Evolutionary conservation across 2,113 vertebrate genomes (phyloP), one percentile per base, ranked within the genome.

Genomic region (Xenopus tropicalis): DNA sequence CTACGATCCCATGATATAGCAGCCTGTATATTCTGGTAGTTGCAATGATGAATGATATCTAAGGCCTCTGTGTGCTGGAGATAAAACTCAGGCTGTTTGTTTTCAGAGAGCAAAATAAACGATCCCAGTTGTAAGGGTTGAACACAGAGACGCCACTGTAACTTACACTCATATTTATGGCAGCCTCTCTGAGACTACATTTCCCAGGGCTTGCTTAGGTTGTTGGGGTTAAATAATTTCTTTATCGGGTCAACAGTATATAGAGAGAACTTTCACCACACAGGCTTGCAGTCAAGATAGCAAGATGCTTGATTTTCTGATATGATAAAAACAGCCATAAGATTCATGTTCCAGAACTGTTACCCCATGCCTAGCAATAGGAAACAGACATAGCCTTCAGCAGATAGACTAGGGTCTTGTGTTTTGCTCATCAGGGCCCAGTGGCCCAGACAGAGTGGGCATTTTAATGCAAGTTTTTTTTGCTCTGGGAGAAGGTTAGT

Each of bases 81-180:
- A 90, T 91, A 90, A 90, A 88, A 25, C 78, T 42, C 0, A 86
- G 87, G 87, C 89, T 89, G 86, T 86, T 85, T 86, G 82, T 87
- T 89, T 86, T 74, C 64, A 85, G 84, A 86, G 82, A 86, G 83
- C 85, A 82, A 82, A 88, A 86, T 86, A 87, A 84, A 85, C 66
- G 65, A 22, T 63, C 66, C n/a, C 65, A 56, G 65, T 62, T 74
- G 72, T 68, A 74, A 58, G 23, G 43, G 72, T 46, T 42, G 64
- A 68, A 61, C 56, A 17, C 54, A 74, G 22, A 52, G 51, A 67
- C 56, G 51, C 56, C 25, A 68, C 72, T 68, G 65, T 74, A 74
- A 74, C 64, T 74, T 61, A 72, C 29, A 66, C 29, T 66, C 64
- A 61, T 58, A 68, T 74, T 68, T 51, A 68, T 25, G 58, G 23